A percentile compares a stretch with the other conserved stretches of the same genome.
These are phyloP conservation scores for Idaea dimidiata DNA, from an alignment of 2,888 invertebrate species.

Conservation along the genomic window DNA sequence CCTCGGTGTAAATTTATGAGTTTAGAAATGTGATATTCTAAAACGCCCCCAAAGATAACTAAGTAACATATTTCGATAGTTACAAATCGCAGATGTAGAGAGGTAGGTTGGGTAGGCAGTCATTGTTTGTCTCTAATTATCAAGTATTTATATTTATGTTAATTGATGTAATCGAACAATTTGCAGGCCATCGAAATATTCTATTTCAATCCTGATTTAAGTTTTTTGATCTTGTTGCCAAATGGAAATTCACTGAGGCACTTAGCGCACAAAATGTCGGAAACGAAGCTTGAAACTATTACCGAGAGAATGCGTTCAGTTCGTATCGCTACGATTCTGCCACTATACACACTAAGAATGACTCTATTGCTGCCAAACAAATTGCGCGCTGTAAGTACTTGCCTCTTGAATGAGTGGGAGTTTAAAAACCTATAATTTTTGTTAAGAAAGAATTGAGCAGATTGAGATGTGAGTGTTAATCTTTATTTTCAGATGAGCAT, in stretches of 20 bases:
- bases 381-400: conserved; percentile 55
- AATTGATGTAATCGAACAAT: conserved; percentile 7
- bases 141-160: conserved; percentile 10
- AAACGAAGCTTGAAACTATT: conserved; percentile 40
- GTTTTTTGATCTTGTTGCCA: conserved; percentile 60
- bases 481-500: conserved; percentile 58
- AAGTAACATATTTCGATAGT: conserved; percentile 1
- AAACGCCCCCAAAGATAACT: conserved; percentile 60
- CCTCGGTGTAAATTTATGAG: conserved; percentile 13
- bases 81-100: conserved; percentile 21
- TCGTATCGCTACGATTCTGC: conserved; percentile 60
- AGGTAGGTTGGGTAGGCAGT: neutral
- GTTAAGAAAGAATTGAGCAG: conserved; percentile 2
- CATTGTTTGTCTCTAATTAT: neutral
- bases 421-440: neutral
- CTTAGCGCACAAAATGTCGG: conserved; percentile 40
- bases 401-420: conserved; percentile 1
- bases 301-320: conserved; percentile 40
- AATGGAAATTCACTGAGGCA: conserved; percentile 46
- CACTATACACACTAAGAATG: conserved; percentile 72
- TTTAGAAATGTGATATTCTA: conserved; percentile 42
- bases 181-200: conserved; percentile 68
- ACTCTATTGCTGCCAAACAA: conserved; percentile 68
- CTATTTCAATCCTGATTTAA: conserved; percentile 60
- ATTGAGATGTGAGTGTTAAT: neutral